phyloP scores from a whole-genome alignment of 2,113 vertebrate species.

The Cyanocitta stelleri region DNA sequence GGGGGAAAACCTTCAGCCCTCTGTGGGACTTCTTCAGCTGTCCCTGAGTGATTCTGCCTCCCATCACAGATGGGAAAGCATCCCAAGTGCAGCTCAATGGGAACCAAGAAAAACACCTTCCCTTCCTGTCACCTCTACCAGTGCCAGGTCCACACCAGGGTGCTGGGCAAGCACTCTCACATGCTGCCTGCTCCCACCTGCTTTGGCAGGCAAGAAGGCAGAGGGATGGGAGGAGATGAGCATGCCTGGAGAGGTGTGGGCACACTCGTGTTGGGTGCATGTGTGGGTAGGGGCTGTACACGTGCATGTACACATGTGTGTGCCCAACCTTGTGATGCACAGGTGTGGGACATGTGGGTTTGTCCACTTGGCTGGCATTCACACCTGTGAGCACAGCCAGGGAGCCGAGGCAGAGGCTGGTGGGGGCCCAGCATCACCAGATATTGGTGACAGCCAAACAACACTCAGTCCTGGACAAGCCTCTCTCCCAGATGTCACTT shows the following conservation, averaged over 20 bases:
- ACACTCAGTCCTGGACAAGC: background rate
- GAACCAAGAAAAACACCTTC: background rate
- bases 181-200: background rate
- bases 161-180: background rate
- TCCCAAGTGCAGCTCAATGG: background rate
- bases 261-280: accelerated
- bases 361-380: background rate
- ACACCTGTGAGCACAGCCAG: background rate
- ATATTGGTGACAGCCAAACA: background rate
- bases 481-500: background rate
- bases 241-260: background rate
- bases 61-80: background rate
- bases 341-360: background rate
- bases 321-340: background rate
- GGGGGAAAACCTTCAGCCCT: background rate
- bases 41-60: accelerated
- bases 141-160: background rate
- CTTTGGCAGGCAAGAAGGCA: background rate
- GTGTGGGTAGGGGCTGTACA: accelerated
- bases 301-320: accelerated
- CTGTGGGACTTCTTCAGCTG: background rate
- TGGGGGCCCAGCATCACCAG: accelerated
- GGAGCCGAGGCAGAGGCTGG: background rate
- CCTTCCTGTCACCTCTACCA: background rate
- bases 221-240: background rate